Evolutionary conservation across 2,113 vertebrate species (phyloP).

Genomic region (Mixornis gularis): DNA sequence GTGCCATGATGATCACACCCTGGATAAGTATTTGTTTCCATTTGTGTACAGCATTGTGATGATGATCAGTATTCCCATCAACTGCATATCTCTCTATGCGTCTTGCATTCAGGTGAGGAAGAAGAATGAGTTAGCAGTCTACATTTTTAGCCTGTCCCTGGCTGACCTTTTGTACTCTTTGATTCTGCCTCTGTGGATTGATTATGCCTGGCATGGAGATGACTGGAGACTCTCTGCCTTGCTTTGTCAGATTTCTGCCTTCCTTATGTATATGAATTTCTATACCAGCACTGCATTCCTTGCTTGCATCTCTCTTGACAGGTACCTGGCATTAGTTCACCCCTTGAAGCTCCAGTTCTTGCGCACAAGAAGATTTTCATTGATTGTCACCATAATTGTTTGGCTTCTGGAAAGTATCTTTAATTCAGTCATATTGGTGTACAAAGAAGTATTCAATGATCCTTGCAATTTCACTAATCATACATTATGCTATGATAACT

Average conservation of each 20-base stretch:
- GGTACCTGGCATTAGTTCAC: constrained; percentile 84
- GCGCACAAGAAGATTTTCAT: constrained; percentile 74
- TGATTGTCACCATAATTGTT: constrained; percentile 58
- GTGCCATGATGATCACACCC: constrained; percentile 41
- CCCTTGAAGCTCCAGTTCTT: constrained; percentile 74
- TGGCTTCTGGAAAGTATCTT: constrained; percentile 77
- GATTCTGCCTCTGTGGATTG: constrained; percentile 80
- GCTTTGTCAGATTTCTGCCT: constrained; percentile 68
- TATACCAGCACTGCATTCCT: constrained; percentile 83
- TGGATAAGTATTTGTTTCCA: constrained; percentile 77
- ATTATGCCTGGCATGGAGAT: constrained; percentile 73
- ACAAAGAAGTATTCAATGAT: constrained; percentile 59
- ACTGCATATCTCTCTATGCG: constrained; percentile 76
- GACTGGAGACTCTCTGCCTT: constrained; percentile 67
- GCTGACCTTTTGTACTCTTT: constrained; percentile 80
- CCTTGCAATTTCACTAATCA: constrained; percentile 24
- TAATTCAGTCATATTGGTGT: constrained; percentile 69
- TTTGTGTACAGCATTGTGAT: constrained; percentile 74
- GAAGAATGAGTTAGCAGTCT: constrained; percentile 84
- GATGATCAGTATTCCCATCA: constrained; percentile 77
- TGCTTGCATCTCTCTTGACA: constrained; percentile 83
- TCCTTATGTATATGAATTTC: constrained; percentile 79
- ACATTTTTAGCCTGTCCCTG: constrained; percentile 82
- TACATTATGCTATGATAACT: constrained; percentile 77
- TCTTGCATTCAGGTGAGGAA: constrained; percentile 80